Conservation (phyloP, 2,113 vertebrate species). For the Empidonax alnorum region DNA sequence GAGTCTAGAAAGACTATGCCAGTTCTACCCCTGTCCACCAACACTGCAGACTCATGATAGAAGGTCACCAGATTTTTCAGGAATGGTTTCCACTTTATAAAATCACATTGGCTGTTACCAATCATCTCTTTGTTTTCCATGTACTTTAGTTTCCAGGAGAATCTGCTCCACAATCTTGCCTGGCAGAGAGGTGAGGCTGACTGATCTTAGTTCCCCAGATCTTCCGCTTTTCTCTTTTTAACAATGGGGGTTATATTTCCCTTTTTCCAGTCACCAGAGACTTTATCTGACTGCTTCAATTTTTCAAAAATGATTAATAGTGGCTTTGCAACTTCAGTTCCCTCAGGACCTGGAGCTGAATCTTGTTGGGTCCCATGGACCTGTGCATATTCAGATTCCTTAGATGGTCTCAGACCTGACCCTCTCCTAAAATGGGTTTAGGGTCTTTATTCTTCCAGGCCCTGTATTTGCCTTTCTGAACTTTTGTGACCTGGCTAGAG, state of each 20-base stretch:
- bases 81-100: not conserved
- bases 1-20: not conserved
- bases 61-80: not conserved
- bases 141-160: not conserved
- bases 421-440: not conserved
- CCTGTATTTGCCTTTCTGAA: not conserved
- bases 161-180: not conserved
- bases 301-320: not conserved
- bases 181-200: no score
- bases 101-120: not conserved
- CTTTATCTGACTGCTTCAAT: not conserved
- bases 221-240: not conserved
- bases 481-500: not conserved
- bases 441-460: not conserved
- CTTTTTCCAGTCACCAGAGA: not conserved
- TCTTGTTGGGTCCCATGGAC: not conserved
- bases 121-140: not conserved
- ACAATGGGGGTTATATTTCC: not conserved
- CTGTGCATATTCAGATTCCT: not conserved
- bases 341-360: not conserved
- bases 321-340: not conserved
- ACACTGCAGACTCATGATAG: accelerated
- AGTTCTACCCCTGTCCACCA: not conserved
- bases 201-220: accelerated
- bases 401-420: not conserved